Evolutionary conservation across 2,113 vertebrate genomes (phyloP), one percentile per base, ranked within the genome.

Genomic region (Vanacampus margaritifer): DNA sequence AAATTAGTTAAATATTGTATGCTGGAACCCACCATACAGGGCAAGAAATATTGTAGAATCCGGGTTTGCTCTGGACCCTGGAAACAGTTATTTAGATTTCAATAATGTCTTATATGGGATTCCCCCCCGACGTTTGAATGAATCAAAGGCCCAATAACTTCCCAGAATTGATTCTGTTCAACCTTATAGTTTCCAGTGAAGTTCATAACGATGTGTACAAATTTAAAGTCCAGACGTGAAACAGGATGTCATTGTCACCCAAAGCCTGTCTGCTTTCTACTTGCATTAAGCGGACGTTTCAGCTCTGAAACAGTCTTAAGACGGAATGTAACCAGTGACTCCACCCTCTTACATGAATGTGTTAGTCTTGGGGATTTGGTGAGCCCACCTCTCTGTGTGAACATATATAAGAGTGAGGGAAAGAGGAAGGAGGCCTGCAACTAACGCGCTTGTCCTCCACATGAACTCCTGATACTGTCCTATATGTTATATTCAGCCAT

Each of bases 401-500:
- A 48, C 45, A 51, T 66, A n/a, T 26, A 57, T 39, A 41, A 41
- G 51, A 54, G 64, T 39, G 73, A 17, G 63, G 51, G 69, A 64
- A 64, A 69, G 57, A 79, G 60, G 54, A 73, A 72, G 70, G 66
- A n/a, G 72, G 73, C 73, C 70, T 71, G 65, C 54, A 67, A 79
- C 79, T 53, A 65, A 79, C 82, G 80, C 83, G 64, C 69, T n/a
- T 84, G 86, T 87, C 87, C 88, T 79, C 85, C 70, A 71, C 32
- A 37, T 89, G 88, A 89, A 88, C 88, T 81, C 82, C 67, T 24
- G 59, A 71, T 81, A 83, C 76, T 74, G 76, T 84, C 78, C 79
- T 80, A 88, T 86, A 76, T 82, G 74, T 89, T 87, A 85, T 71
- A 75, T 79, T 83, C 73, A 50, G 56, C 81, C 84, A 79, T 86